Conservation (phyloP, 2,113 vertebrate species). For the Tupaia chinensis region DNA sequence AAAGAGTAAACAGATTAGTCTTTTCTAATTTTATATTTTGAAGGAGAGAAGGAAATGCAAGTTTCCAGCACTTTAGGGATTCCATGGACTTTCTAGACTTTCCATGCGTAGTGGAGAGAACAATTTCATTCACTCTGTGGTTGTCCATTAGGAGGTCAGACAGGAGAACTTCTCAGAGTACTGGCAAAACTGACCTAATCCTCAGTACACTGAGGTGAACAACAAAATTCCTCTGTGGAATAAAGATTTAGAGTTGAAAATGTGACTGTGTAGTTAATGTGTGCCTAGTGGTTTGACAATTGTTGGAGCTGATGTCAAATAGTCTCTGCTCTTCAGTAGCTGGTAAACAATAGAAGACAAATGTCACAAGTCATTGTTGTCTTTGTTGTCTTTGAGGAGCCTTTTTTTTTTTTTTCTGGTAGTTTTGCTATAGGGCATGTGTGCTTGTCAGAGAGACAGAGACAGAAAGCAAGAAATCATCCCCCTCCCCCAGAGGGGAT, state of each 20-base stretch:
- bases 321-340: slow-evolving; percentile 66
- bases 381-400: slow-evolving; percentile 45
- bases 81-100: not conserved
- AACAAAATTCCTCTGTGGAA: not conserved
- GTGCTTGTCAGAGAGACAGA: too few species aligned
- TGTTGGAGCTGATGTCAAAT: not conserved
- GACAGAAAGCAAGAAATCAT: too few species aligned
- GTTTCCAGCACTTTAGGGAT: not conserved
- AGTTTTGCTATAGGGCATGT: too few species aligned
- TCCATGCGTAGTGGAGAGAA: not conserved
- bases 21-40: not conserved
- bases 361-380: slow-evolving; percentile 64
- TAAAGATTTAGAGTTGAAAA: not conserved
- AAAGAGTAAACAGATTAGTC: not conserved
- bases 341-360: slow-evolving; percentile 72
- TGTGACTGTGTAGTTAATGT: not conserved
- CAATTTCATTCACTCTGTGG: not conserved
- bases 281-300: not conserved
- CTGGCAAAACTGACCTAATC: not conserved
- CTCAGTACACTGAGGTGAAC: not conserved
- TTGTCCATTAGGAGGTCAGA: not conserved
- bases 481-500: too few species aligned
- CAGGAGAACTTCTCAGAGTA: not conserved
- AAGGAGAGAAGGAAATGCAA: not conserved
- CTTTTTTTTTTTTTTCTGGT: too few species aligned